A percentile compares a stretch with the other conserved stretches of the same genome.
phyloP scores from a whole-genome alignment of 2,888 invertebrate genomes.

The Chrysodeixis includens region DNA sequence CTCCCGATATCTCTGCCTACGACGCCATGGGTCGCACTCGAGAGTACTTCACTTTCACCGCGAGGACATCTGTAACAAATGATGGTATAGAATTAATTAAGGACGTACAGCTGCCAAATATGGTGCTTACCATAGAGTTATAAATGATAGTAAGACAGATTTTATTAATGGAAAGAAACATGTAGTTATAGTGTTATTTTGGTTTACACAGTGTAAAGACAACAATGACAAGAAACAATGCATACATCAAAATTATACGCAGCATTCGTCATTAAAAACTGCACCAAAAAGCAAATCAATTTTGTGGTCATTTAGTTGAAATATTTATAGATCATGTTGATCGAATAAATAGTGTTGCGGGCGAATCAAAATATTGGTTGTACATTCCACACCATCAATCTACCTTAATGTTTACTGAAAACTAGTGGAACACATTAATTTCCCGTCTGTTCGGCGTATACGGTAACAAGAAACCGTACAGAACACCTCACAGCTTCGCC shows the following conservation, averaged over 20 bases:
- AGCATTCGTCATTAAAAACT: no score
- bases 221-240: no score
- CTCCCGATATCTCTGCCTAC: conserved; percentile 64
- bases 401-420: conserved; percentile 31
- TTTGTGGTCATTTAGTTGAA: neutral
- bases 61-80: conserved; percentile 77
- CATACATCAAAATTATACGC: no score
- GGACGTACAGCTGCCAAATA: conserved; percentile 10
- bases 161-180: neutral
- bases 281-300: neutral
- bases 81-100: conserved; percentile 36
- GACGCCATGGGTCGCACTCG: conserved; percentile 69
- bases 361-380: conserved; percentile 28
- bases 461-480: conserved; percentile 38
- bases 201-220: neutral
- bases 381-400: conserved; percentile 27
- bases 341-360: neutral
- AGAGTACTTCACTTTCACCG: conserved; percentile 73
- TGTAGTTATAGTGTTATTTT: neutral
- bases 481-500: conserved; percentile 28
- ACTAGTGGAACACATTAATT: conserved; percentile 39
- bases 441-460: conserved; percentile 13
- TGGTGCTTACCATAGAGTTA: neutral
- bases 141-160: neutral
- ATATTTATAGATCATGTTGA: neutral